phyloP scores from a whole-genome alignment of 2,888 invertebrate species.

The Chrysolina oricalcia region DNA sequence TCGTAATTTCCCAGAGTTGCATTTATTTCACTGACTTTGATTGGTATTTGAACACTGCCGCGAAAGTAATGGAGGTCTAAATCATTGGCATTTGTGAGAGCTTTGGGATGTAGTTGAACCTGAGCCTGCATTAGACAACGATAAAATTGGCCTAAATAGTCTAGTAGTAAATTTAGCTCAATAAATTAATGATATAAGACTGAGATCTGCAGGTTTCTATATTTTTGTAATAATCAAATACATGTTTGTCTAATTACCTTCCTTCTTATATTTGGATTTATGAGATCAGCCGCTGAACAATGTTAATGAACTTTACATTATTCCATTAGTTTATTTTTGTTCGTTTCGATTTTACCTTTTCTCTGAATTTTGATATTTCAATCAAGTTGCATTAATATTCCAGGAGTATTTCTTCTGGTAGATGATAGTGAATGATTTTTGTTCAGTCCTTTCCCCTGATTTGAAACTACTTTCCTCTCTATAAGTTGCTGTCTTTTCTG shows the following conservation, averaged over 20 bases:
- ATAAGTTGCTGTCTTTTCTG: neutral
- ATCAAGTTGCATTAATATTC: no score
- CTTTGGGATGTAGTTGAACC: neutral
- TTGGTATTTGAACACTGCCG: neutral
- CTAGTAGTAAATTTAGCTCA: neutral
- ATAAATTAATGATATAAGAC: neutral
- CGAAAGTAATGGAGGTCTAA: neutral
- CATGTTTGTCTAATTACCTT: no score
- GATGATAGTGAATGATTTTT: no score
- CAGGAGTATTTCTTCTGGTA: no score
- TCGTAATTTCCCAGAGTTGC: no score
- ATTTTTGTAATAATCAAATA: neutral
- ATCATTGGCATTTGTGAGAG: neutral
- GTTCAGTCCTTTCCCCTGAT: neutral
- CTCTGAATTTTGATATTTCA: no score
- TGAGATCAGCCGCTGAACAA: neutral
- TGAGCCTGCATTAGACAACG: constrained; percentile 3
- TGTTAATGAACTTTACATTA: neutral
- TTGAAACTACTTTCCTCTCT: neutral
- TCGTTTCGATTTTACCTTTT: no score
- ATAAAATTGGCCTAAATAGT: constrained; percentile 15
- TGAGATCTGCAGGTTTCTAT: neutral
- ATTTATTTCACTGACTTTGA: no score
- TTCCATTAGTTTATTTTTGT: no score
- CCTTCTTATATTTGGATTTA: no score